phyloP scores from a whole-genome alignment of 2,888 invertebrate genomes.

The Cantharis nigra region DNA sequence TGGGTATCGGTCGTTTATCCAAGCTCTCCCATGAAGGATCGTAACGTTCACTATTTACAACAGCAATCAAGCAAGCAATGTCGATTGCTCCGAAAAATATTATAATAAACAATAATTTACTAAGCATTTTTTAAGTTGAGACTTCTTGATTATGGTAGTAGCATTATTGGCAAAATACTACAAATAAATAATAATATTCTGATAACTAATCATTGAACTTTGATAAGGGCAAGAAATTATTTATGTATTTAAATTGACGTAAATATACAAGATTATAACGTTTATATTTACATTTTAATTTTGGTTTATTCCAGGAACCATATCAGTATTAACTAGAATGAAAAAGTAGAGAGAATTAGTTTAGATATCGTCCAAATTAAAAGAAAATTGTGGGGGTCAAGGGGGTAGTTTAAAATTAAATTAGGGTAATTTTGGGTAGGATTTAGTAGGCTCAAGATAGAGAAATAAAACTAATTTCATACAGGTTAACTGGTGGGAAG shows the following conservation, averaged over 20 bases:
- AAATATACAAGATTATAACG: too few relatives aligned
- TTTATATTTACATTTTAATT: too few relatives aligned
- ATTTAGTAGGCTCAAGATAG: too few relatives aligned
- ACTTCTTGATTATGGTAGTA: not conserved
- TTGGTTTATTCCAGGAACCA: too few relatives aligned
- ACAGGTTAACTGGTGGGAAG: too few relatives aligned
- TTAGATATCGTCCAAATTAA: too few relatives aligned
- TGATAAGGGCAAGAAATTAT: not conserved
- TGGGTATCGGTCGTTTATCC: slow-evolving; percentile 79
- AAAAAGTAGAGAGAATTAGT: too few relatives aligned
- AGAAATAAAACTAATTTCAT: too few relatives aligned
- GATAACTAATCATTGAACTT: not conserved
- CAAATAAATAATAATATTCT: not conserved
- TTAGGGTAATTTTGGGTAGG: too few relatives aligned
- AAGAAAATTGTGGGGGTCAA: too few relatives aligned
- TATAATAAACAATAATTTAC: not conserved
- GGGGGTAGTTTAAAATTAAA: too few relatives aligned
- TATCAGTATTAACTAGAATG: too few relatives aligned
- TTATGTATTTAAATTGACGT: not conserved
- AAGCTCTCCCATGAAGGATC: slow-evolving; percentile 82
- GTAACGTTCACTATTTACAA: slow-evolving; percentile 56
- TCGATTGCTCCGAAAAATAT: not conserved
- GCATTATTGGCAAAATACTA: not conserved
- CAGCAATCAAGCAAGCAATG: not conserved
- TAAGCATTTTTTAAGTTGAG: not conserved